Evolutionary conservation across 2,113 vertebrate species (phyloP), one percentile per base, ranked within the genome.

Genomic region (Pomatorhinus ruficollis): DNA sequence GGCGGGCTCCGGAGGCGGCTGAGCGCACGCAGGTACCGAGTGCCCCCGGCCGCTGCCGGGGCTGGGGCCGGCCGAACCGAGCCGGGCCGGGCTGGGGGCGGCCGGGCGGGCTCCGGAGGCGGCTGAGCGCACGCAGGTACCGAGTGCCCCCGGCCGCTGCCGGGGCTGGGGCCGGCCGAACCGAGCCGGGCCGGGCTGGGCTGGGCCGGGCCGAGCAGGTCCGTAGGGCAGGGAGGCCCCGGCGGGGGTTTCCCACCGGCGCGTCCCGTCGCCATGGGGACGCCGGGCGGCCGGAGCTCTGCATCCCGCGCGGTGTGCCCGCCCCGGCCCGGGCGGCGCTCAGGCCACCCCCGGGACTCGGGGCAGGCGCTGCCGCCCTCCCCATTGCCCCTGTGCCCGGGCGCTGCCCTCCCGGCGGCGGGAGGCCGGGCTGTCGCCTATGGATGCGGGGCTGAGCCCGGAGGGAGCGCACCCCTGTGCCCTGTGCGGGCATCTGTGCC

Each of bases 231-330:
- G 23, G 6, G 16, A 21, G 15, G 44, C 13, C 33, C 19, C 2
- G 12, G 5, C 5, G 2, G 10, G 21, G 13, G 27, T 37, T 6
- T 27, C 9, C 60, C 16, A 19, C 15, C 23, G 18, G 31, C 53
- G 76, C 89, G 60, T 60, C 93, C 53, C n/a, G 82, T 96, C 53
- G 22, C 85, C 87, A 27, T 93, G 90, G 91, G 68, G 86, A 97
- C 28, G 39, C 37, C 5, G 22, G 57, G 11, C 8, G 5, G 33
- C 13, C 14, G 5, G 15, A 12, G 45, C 7, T 5, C 17, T 6
- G 5, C 1, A 23, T 11, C 5, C 11, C 22, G 42, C 1, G 11
- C 12, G 6, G 39, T 5, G 56, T 27, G 37, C 5, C 27, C 15
- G 30, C 4, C 33, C 19, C 37, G 16, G 37, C 14, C 72, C 11